phyloP scores from a whole-genome alignment of 2,113 vertebrate species.

The Tragelaphus buxtoni region DNA sequence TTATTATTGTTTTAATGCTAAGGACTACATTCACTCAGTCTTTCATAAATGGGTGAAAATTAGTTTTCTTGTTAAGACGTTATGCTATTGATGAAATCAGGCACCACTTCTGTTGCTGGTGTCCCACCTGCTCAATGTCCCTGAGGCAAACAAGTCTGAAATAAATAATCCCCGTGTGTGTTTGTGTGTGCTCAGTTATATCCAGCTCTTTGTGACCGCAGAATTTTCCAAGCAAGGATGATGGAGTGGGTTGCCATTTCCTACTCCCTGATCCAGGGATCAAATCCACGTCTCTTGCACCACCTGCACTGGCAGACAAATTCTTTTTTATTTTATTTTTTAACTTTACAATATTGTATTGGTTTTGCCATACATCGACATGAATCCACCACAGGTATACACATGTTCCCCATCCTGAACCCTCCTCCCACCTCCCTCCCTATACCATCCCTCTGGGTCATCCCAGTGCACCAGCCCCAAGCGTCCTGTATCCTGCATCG shows the following conservation, averaged over 20 bases:
- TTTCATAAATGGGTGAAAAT: not conserved
- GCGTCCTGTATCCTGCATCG: too few species aligned
- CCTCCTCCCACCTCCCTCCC: too few species aligned
- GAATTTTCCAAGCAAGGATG: not conserved
- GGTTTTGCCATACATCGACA: too few species aligned
- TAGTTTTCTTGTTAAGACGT: not conserved
- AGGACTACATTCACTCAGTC: not conserved
- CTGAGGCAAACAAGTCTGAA: not conserved
- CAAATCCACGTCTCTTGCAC: not conserved
- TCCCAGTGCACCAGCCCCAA: too few species aligned
- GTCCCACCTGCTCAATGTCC: not conserved
- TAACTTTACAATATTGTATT: too few species aligned
- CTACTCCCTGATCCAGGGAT: not conserved
- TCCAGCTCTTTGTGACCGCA: rapidly evolving
- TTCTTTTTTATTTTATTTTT: not conserved
- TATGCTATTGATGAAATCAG: not conserved
- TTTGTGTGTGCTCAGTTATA: not conserved
- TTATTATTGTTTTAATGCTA: not conserved
- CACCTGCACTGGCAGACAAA: not conserved
- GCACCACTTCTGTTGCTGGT: not conserved
- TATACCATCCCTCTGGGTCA: too few species aligned
- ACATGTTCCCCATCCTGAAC: too few species aligned
- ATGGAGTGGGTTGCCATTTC: too few species aligned
- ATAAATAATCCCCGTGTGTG: not conserved
- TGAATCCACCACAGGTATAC: too few species aligned